Evolutionary conservation across 2,888 invertebrate species (phyloP).

Genomic region (Trichogramma dendrolimi): DNA sequence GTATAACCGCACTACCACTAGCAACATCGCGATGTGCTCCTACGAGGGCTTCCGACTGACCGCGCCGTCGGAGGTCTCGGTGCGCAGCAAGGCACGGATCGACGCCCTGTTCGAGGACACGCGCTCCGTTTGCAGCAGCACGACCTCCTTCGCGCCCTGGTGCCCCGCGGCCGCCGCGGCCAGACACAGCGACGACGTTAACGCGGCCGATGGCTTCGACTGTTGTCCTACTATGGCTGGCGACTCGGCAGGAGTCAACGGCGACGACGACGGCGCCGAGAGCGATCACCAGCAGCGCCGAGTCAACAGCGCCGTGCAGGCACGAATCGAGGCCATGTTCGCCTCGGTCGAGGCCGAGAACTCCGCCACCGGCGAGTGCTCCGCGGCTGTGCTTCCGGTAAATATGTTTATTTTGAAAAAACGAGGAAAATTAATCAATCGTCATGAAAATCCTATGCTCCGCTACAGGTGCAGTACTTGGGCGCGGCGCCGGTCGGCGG

Average conservation of each 20-base stretch:
- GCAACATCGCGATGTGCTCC: slow-evolving; percentile 33
- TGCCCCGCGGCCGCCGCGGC: slow-evolving; percentile 5
- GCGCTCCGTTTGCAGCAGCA: slow-evolving; percentile 55
- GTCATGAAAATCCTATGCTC: slow-evolving; percentile 26
- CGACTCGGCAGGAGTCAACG: slow-evolving; percentile 34
- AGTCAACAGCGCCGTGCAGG: slow-evolving; percentile 74
- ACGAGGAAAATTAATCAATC: not conserved
- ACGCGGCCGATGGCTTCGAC: slow-evolving; percentile 7
- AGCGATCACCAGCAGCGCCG: slow-evolving; percentile 44
- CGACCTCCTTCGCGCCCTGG: slow-evolving; percentile 13
- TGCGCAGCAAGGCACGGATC: slow-evolving; percentile 56
- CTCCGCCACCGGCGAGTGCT: slow-evolving; percentile 45
- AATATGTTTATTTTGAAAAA: slow-evolving; percentile 7
- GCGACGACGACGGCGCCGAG: slow-evolving; percentile 40
- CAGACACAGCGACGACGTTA: not conserved
- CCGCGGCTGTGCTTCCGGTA: slow-evolving; percentile 47
- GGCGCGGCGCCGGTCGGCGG: slow-evolving; percentile 75
- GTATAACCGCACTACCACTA: too few species aligned
- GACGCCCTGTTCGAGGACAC: slow-evolving; percentile 80
- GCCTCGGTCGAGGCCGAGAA: slow-evolving; percentile 50
- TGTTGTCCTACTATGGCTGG: slow-evolving; percentile 13
- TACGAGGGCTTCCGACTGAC: slow-evolving; percentile 46
- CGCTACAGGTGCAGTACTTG: slow-evolving; percentile 73
- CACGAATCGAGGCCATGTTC: slow-evolving; percentile 82
- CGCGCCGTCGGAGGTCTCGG: slow-evolving; percentile 47